Evolutionary conservation across 2,888 invertebrate species (phyloP).

Genomic region (Marasmarcha lunaedactyla): DNA sequence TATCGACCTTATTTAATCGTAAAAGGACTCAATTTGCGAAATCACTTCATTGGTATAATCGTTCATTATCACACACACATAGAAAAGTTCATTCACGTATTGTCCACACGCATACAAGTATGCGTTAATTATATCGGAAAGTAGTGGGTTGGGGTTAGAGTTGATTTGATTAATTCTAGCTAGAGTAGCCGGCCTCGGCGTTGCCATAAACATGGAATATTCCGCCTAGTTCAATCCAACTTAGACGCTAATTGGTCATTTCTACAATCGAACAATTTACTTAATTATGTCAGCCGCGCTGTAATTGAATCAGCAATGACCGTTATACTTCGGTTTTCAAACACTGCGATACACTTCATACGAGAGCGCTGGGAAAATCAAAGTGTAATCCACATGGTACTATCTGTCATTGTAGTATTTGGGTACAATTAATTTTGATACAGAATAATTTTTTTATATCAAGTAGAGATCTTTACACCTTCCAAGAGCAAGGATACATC

Average conservation of each 20-base stretch:
- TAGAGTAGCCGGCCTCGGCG: constrained; percentile 56
- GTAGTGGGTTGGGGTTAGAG: constrained; percentile 63
- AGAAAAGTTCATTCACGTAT: constrained; percentile 30
- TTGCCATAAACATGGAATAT: constrained; percentile 59
- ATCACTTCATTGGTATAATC: constrained; percentile 51
- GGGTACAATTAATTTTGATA: too few species aligned
- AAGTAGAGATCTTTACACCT: too few species aligned
- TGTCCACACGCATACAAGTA: constrained; percentile 58
- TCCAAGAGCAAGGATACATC: too few species aligned
- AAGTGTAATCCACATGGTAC: too few species aligned
- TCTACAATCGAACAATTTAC: constrained; percentile 23
- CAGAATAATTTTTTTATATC: too few species aligned
- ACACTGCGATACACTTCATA: too few species aligned
- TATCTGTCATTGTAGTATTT: too few species aligned
- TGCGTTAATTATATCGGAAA: constrained; percentile 70
- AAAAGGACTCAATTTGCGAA: constrained; percentile 30
- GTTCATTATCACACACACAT: constrained; percentile 67
- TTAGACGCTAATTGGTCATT: constrained; percentile 37
- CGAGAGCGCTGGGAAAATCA: too few species aligned
- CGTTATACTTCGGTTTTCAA: too few species aligned
- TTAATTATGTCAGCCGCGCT: too few species aligned
- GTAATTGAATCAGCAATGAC: too few species aligned
- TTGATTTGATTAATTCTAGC: constrained; percentile 71
- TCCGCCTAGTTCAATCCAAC: constrained; percentile 31
- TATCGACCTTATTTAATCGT: constrained; percentile 43